Conservation (phyloP, 1,140 invertebrate genomes). For the Orchestia grillus region DNA sequence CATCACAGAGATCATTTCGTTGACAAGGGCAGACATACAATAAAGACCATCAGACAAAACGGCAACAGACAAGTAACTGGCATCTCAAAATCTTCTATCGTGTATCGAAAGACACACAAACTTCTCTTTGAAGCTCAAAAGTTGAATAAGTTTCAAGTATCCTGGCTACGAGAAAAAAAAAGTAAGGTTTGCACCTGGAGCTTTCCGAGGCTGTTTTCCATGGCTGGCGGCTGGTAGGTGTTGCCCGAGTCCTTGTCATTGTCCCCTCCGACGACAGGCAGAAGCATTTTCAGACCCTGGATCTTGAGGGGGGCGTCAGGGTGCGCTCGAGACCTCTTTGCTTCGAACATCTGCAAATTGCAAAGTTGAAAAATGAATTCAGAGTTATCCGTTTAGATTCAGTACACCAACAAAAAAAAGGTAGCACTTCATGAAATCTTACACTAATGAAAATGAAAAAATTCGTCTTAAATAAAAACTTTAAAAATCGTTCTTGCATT, state of each 20-base stretch:
- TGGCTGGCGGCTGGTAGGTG: slow-evolving; percentile 82
- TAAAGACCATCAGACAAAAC: no score
- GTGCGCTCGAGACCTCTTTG: slow-evolving; percentile 62
- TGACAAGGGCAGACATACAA: no score
- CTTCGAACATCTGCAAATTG: slow-evolving; percentile 86
- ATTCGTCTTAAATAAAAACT: no score
- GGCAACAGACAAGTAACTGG: no score
- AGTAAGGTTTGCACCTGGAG: slow-evolving; percentile 75
- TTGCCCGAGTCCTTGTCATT: slow-evolving; percentile 62
- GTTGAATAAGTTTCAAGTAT: no score
- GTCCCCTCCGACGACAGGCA: slow-evolving; percentile 57
- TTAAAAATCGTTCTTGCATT: no score
- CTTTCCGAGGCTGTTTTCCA: slow-evolving; percentile 92
- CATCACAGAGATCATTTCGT: no score
- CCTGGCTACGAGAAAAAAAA: not conserved
- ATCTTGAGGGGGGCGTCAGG: slow-evolving; percentile 63
- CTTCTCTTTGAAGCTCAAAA: no score
- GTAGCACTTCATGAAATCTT: no score
- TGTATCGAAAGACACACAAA: not conserved
- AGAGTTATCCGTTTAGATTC: not conserved
- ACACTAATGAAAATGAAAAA: no score
- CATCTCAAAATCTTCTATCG: no score
- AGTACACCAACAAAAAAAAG: not conserved
- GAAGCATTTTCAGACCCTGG: slow-evolving; percentile 62
- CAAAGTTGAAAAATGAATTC: slow-evolving; percentile 54